Evolutionary conservation across 1,140 invertebrate species (phyloP), one percentile per base, ranked within the genome.

Genomic region (Frieseomelitta varia): DNA sequence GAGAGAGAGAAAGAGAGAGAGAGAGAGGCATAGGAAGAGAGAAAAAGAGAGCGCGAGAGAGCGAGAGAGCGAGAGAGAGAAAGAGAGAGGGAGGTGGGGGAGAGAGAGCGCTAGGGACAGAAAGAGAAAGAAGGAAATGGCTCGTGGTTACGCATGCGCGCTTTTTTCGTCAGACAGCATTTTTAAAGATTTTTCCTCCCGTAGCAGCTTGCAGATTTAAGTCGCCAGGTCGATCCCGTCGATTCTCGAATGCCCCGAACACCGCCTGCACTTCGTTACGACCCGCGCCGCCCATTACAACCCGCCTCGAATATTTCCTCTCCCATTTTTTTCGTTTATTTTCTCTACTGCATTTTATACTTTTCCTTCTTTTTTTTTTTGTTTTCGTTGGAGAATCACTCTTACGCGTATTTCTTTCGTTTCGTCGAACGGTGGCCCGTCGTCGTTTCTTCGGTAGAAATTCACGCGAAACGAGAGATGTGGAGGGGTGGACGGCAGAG

Each of bases 141-240:
- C 89, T 85, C 84, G 82, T 87, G 87, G 84, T 86, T 79, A 87
- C 87, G 90, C 88, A 89, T 88, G 91, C 91, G 90, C 90, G 90
- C 87, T 90, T 91, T 90, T 92, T 92, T 92, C 92, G 88, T 92
- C 91, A 87, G 88, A 91, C 88, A 87, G 91, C 92, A 92, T 92
- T 92, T 92, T 92, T 92, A 92, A 92, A 92, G 92, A 92, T 92
- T 92, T 92, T 92, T 92, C 91, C 91, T 88, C 87, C 90, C 90
- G 84, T 83, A 81, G 80, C 83, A 79, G 87, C 86, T 88, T 90
- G 81, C 84, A 84, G 88, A 89, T 89, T 89, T 86, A 88, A 88
- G 88, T 89, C 87, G 88, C 87, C 87, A 58, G 88, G 80, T 89
- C 84, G 88, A 89, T 86, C 88, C 77, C 87, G 87, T 89, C 87